Conservation (phyloP, 2,888 invertebrate genomes). For the Ashinkailepas kermadecensis region DNA sequence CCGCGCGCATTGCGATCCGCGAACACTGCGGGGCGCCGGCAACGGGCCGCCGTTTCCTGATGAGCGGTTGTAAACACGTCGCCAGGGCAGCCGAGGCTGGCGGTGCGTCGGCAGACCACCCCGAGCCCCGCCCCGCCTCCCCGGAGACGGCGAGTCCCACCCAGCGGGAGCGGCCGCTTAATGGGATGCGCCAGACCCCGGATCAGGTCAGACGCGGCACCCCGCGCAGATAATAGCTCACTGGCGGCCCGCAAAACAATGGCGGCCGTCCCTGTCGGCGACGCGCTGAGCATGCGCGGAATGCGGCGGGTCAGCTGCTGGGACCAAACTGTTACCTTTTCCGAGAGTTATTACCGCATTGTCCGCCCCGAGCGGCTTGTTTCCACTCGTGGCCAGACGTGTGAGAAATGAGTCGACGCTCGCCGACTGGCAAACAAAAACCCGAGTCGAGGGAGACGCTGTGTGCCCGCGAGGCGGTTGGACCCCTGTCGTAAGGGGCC, state of each 20-base stretch:
- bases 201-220: not conserved
- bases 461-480: too few species aligned
- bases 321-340: not conserved
- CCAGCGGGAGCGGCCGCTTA: not conserved
- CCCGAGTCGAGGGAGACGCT: not conserved
- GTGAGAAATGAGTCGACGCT: not conserved
- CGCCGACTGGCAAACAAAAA: not conserved
- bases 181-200: not conserved
- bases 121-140: not conserved
- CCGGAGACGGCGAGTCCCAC: not conserved
- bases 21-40: not conserved
- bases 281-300: not conserved
- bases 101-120: not conserved
- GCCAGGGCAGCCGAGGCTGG: not conserved
- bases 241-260: not conserved
- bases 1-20: not conserved
- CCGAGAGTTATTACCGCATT: not conserved
- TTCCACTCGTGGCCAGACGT: not conserved
- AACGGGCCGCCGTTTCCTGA: not conserved
- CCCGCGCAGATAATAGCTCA: not conserved
- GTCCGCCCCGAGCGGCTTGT: not conserved
- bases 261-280: not conserved
- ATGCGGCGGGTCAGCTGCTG: not conserved
- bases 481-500: too few species aligned
- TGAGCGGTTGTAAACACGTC: not conserved